Evolutionary conservation across 2,888 invertebrate genomes (phyloP), one percentile per base, ranked within the genome.

Genomic region (Catocala nupta): DNA sequence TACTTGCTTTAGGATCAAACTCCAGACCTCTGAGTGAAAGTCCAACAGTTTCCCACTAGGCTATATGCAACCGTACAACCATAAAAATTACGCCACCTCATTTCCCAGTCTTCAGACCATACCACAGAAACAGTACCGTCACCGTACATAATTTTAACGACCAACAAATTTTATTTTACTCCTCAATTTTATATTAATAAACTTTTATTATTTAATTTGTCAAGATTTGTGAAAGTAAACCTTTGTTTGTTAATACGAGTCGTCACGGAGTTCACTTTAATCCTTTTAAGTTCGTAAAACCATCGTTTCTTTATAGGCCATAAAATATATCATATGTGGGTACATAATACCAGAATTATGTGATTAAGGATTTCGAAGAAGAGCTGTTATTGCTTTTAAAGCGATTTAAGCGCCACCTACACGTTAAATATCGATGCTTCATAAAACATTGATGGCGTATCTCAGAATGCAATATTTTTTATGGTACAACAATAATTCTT

Each of bases 241-340:
- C 16, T 55, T 68, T 61, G 59, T 65, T 16, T 12, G 45, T 54
- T 63, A 58, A 65, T 47, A 47, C 49, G 59, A 44, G 25, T 8
- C 56, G 11, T 51, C 39, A 45, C n/a, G 45, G 25, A 5, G 5
- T 60, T 63, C 49, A 63, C 45, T 59, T 11, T 70, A 55, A 65
- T 65, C 33, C 51, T 36, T 49, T 64, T 52, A 54, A n/a, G 11
- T 25, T 42, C 34, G 13, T 63, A 48, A 67, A 60, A 48, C 13
- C 10, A 49, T 55, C 12, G 5, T 16, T 42, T 42, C 9, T 74
- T 70, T 55, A 65, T 33, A 36, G 16, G 13, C 65, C 16, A 57
- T 75, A 72, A 74, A 70, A 65, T 39, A 62, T 57, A 51, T 63
- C 67, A 63, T 59, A 63, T 42, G 51, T 50, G 13, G 49, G 1